Conservation (phyloP, 2,888 invertebrate genomes). For the Lepidochrysops patricia region DNA sequence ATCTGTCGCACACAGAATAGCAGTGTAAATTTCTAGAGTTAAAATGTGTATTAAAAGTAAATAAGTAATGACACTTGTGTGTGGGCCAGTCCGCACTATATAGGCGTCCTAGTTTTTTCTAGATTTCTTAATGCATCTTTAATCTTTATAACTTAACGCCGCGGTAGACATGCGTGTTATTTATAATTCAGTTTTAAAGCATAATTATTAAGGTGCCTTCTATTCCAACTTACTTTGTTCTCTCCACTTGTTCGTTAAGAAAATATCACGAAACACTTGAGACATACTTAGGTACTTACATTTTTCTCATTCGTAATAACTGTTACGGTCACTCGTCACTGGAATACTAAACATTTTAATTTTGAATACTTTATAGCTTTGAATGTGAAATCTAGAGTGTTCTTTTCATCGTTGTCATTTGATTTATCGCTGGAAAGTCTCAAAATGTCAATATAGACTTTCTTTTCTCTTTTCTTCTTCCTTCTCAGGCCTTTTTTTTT, state of each 20-base stretch:
- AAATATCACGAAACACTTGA: not conserved
- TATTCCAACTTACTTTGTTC: not conserved
- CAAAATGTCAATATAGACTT: too few relatives aligned
- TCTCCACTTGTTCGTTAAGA: not conserved
- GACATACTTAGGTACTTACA: not conserved
- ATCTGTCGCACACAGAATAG: too few relatives aligned
- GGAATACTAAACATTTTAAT: not conserved
- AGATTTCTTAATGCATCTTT: constrained; percentile 2
- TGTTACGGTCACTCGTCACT: not conserved
- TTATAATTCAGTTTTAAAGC: not conserved
- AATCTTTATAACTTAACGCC: not conserved
- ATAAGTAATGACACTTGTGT: not conserved
- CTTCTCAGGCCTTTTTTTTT: too few relatives aligned
- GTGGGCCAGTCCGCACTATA: not conserved
- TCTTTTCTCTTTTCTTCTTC: too few relatives aligned
- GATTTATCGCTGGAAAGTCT: not conserved
- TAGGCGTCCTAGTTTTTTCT: constrained; percentile 1
- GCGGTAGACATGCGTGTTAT: not conserved
- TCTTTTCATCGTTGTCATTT: not conserved
- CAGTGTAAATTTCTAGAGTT: not conserved
- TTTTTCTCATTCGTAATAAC: not conserved
- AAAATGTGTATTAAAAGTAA: not conserved
- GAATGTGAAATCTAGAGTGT: not conserved
- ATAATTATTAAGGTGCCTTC: too few relatives aligned
- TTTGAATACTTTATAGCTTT: not conserved